Evolutionary conservation across 2,797 vertebrate species (phyloP).

Genomic region (Spinus olivaceus): DNA sequence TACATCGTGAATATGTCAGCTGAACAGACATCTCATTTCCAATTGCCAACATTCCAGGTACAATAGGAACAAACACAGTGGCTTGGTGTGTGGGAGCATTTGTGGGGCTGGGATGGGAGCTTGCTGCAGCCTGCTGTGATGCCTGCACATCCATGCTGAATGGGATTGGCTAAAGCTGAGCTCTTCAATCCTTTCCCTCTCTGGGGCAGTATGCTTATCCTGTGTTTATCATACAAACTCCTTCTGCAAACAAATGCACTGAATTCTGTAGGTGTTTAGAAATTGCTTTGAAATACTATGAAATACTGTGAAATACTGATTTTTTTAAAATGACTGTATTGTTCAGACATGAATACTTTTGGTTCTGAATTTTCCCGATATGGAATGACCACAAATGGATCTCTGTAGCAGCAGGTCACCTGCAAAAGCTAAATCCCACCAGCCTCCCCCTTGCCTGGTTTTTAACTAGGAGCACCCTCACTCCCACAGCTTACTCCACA

Average conservation of each 20-base stretch:
- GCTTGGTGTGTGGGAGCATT: not conserved
- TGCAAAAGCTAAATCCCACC: not conserved
- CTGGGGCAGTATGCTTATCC: not conserved
- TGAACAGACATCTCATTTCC: conserved; percentile 24
- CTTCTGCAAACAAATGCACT: not conserved
- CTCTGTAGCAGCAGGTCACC: not conserved
- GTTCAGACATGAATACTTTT: not conserved
- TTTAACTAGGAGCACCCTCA: not conserved
- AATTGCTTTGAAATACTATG: not conserved
- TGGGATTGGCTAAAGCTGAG: not conserved
- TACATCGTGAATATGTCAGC: not conserved
- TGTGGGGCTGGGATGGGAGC: not conserved
- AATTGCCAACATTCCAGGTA: not conserved
- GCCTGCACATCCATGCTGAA: not conserved
- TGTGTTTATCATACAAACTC: not conserved
- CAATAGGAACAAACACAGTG: not conserved
- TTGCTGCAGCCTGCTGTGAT: not conserved
- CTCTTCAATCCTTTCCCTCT: not conserved
- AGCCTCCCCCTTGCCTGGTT: not conserved
- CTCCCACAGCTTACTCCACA: not conserved
- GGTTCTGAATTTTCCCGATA: not conserved
- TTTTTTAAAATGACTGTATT: not conserved
- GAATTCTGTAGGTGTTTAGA: not conserved
- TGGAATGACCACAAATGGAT: not conserved
- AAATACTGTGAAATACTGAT: not conserved